phyloP scores from a whole-genome alignment of 1,140 invertebrate genomes.

The Eubasilissa regina region DNA sequence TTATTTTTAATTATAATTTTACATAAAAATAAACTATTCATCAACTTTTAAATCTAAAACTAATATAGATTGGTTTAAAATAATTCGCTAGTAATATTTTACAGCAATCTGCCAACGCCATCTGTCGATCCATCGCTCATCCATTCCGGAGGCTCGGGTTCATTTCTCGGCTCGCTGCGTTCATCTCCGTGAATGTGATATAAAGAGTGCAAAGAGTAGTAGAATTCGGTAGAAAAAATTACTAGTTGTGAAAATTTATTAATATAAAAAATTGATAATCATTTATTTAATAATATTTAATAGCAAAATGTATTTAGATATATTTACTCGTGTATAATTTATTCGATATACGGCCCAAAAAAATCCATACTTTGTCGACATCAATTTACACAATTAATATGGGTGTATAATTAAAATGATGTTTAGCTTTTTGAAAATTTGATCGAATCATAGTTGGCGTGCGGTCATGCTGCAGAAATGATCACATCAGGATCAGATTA shows the following conservation, averaged over 20 bases:
- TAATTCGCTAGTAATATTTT: background rate
- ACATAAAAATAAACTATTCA: too few species aligned
- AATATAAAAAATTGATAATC: too few species aligned
- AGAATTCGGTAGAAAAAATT: background rate
- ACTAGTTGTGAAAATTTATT: background rate
- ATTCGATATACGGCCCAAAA: too few species aligned
- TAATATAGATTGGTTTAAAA: too few species aligned
- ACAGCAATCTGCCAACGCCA: background rate
- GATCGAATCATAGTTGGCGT: background rate
- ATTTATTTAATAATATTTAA: too few species aligned
- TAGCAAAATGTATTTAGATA: too few species aligned
- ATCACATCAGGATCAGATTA: background rate
- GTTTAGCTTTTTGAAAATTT: background rate
- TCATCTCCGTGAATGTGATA: background rate
- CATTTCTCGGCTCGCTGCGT: background rate
- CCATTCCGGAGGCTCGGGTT: conserved; percentile 7
- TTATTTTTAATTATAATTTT: too few species aligned
- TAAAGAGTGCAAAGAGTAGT: background rate
- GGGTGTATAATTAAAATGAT: background rate
- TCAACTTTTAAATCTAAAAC: too few species aligned
- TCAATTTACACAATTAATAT: too few species aligned
- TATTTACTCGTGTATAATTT: too few species aligned
- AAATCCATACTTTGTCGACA: too few species aligned
- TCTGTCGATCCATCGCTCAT: conserved; percentile 32
- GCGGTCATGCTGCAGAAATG: background rate